Percentiles rank a stretch among this genome's conserved stretches.
phyloP scores from a whole-genome alignment of 64 coral and sea anemone species.

The Porites lutea region DNA sequence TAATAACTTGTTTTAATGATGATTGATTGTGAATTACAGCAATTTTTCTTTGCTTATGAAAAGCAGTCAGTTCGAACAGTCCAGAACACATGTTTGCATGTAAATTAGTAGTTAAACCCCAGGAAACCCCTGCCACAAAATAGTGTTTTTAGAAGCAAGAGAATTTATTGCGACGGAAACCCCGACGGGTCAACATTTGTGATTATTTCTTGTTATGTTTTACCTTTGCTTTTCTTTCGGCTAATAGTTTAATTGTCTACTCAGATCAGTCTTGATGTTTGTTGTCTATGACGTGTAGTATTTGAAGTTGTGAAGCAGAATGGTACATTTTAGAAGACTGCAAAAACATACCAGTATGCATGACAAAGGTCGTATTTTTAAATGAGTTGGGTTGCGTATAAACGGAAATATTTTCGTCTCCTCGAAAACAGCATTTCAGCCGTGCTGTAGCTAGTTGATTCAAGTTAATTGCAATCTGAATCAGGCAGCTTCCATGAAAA shows the following conservation, averaged over 20 bases:
- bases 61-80: not conserved
- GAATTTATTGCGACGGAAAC: not conserved
- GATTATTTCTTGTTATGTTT: not conserved
- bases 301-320: not conserved
- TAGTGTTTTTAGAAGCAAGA: not conserved
- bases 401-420: not conserved
- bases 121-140: not conserved
- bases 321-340: not conserved
- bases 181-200: not conserved
- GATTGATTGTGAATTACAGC: not conserved
- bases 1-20: not conserved
- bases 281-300: not conserved
- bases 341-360: not conserved
- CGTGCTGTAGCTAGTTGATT: not conserved
- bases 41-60: not conserved
- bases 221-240: not conserved
- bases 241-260: no score
- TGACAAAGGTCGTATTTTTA: not conserved
- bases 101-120: not conserved
- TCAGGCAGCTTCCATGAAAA: not conserved
- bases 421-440: not conserved
- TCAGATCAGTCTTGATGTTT: not conserved
- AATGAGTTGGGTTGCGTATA: not conserved
- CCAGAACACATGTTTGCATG: not conserved
- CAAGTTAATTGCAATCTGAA: not conserved